Conservation (phyloP, 2,113 vertebrate species). For the Maccullochella peelii region DNA sequence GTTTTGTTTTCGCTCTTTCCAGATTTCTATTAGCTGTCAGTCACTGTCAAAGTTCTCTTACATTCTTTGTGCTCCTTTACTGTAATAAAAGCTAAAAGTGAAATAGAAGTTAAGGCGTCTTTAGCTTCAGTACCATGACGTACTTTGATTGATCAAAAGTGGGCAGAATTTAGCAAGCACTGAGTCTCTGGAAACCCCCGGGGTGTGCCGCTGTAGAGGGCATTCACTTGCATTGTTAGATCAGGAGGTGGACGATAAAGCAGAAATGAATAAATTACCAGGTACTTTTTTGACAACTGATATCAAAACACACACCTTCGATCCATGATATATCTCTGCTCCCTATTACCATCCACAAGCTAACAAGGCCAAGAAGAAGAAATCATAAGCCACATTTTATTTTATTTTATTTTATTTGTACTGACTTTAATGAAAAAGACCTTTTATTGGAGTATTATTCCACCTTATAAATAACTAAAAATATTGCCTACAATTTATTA, state of each 20-base stretch:
- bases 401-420: too few relatives aligned
- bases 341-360: background rate
- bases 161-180: background rate
- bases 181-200: background rate
- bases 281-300: background rate
- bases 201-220: background rate
- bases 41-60: background rate
- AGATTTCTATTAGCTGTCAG: background rate
- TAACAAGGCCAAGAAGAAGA: background rate
- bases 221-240: background rate
- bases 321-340: too few relatives aligned
- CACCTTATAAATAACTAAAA: too few relatives aligned
- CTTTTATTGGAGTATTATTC: too few relatives aligned
- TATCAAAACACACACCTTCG: background rate
- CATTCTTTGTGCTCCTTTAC: background rate
- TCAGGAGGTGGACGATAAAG: background rate
- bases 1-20: conserved; percentile 15
- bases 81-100: background rate
- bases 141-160: background rate
- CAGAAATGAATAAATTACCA: background rate
- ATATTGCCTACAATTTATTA: too few relatives aligned
- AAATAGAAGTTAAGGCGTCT: background rate
- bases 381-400: too few relatives aligned
- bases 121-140: background rate
- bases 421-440: too few relatives aligned